A percentile compares a stretch with the other conserved stretches of the same genome.
Conservation (phyloP, 1,140 invertebrate genomes). For the Zophobas atratus region DNA sequence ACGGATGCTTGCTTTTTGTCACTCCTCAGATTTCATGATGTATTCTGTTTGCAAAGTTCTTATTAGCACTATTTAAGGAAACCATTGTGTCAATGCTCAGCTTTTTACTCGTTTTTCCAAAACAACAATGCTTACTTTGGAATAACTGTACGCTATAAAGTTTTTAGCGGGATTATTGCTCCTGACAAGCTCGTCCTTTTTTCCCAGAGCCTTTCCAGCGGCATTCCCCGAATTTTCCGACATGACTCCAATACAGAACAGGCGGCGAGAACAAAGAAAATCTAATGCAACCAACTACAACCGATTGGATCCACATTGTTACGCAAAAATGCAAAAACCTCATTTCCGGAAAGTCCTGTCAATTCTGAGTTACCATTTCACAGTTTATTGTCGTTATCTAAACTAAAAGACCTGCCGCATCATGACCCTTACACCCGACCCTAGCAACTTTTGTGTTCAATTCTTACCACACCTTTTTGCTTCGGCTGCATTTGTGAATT, state of each 20-base stretch:
- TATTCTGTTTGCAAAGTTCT: conserved; percentile 61
- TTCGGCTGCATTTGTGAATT: too few relatives aligned
- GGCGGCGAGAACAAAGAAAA: too few relatives aligned
- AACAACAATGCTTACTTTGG: conserved; percentile 57
- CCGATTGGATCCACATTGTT: too few relatives aligned
- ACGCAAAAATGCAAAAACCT: too few relatives aligned
- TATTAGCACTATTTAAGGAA: conserved; percentile 64
- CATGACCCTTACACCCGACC: too few relatives aligned
- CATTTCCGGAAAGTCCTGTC: too few relatives aligned
- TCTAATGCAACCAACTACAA: too few relatives aligned
- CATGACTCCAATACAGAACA: conserved; percentile 30
- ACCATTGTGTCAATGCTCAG: conserved; percentile 61
- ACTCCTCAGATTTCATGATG: conserved; percentile 63
- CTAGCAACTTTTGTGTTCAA: too few relatives aligned
- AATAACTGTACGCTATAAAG: conserved; percentile 58
- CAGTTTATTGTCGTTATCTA: too few relatives aligned
- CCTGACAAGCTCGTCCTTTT: not conserved
- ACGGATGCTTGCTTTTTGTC: conserved; percentile 60
- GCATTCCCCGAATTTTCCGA: conserved; percentile 30
- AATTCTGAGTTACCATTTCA: too few relatives aligned
- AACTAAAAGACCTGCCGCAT: too few relatives aligned
- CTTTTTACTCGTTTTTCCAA: conserved; percentile 57
- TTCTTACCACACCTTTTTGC: too few relatives aligned
- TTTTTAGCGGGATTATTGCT: conserved; percentile 44
- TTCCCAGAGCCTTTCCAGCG: conserved; percentile 46